phyloP scores from a whole-genome alignment of 2,113 vertebrate genomes.

The Todiramphus chloris region DNA sequence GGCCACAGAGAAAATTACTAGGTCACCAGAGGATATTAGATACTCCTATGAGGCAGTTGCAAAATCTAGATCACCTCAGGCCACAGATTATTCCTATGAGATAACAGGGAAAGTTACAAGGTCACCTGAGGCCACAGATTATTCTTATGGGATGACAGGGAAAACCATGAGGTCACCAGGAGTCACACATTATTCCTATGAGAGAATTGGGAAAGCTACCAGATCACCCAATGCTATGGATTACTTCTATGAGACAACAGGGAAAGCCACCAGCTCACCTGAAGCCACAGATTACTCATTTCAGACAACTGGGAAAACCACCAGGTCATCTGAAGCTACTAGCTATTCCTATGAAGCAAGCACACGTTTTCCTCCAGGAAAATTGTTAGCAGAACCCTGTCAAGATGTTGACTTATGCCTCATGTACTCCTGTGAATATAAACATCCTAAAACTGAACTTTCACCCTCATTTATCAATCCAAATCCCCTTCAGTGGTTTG shows the following conservation, averaged over 20 bases:
- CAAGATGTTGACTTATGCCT: slow-evolving; percentile 93
- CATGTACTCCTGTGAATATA: slow-evolving; percentile 92
- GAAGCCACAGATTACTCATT: slow-evolving; percentile 61
- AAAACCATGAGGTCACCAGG: slow-evolving; percentile 58
- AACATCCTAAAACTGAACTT: slow-evolving; percentile 94
- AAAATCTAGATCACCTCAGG: slow-evolving; percentile 59
- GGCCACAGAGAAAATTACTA: slow-evolving; percentile 54
- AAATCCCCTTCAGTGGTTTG: slow-evolving; percentile 93
- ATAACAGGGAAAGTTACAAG: slow-evolving; percentile 29
- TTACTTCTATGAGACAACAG: slow-evolving; percentile 55
- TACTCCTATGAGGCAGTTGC: slow-evolving; percentile 55
- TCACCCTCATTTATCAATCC: slow-evolving; percentile 98
- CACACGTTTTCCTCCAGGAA: slow-evolving; percentile 69
- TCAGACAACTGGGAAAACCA: slow-evolving; percentile 51
- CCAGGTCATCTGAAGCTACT: slow-evolving; percentile 46
- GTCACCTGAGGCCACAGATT: slow-evolving; percentile 45
- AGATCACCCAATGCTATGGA: slow-evolving; percentile 52
- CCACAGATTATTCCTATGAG: slow-evolving; percentile 54
- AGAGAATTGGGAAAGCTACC: slow-evolving; percentile 51
- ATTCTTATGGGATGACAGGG: slow-evolving; percentile 62
- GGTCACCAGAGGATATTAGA: slow-evolving; percentile 60
- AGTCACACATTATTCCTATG: neutral
- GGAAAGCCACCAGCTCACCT: slow-evolving; percentile 17
- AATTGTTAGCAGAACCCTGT: slow-evolving; percentile 76
- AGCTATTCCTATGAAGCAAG: slow-evolving; percentile 70